Evolutionary conservation across 2,888 invertebrate species (phyloP).

Genomic region (Augochlorella aurata): DNA sequence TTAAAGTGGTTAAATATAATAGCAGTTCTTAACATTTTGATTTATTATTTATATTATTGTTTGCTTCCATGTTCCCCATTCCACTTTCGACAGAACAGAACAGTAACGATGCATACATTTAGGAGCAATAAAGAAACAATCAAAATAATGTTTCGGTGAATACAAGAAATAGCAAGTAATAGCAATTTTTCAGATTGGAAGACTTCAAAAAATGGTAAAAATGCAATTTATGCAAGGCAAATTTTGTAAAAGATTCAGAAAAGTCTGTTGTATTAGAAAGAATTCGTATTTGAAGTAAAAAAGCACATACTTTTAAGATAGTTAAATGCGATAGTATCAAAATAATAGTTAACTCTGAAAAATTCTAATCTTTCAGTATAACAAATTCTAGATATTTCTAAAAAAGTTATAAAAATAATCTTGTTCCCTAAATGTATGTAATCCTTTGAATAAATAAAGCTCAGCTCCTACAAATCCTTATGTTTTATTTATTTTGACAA

Average conservation of each 20-base stretch:
- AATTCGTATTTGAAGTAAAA: no score
- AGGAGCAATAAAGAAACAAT: not conserved
- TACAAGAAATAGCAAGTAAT: not conserved
- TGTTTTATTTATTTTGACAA: not conserved
- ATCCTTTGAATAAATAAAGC: not conserved
- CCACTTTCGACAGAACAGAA: not conserved
- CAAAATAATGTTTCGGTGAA: not conserved
- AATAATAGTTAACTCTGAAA: not conserved
- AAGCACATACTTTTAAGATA: no score
- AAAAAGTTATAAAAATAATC: no score
- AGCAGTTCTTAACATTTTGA: not conserved
- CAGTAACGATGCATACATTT: not conserved
- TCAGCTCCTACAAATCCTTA: not conserved
- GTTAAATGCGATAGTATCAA: no score
- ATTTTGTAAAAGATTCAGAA: no score
- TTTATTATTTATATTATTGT: not conserved
- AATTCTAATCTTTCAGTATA: not conserved
- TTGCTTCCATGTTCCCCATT: not conserved
- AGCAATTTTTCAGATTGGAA: not conserved
- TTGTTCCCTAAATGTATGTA: not conserved
- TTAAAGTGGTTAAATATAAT: not conserved
- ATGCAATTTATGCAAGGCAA: not conserved
- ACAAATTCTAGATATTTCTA: no score
- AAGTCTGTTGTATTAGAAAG: no score
- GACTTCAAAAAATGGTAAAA: not conserved